phyloP scores from a whole-genome alignment of 2,113 vertebrate genomes.

The Sitta europaea region DNA sequence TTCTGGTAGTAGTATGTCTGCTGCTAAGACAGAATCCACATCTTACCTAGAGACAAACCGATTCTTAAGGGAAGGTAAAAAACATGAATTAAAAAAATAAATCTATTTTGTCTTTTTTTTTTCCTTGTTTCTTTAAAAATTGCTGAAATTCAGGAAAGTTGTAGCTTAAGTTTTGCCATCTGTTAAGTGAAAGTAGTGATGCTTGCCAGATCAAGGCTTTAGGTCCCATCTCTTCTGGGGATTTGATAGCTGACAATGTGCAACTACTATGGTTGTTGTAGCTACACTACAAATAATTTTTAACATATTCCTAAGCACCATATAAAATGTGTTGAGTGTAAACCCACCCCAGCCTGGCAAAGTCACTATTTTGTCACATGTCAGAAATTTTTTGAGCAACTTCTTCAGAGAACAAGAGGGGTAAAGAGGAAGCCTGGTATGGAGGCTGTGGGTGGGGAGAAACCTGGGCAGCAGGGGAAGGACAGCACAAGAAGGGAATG shows the following conservation, averaged over 20 bases:
- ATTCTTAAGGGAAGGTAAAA: neutral
- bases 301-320: neutral
- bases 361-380: neutral
- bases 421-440: neutral
- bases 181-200: neutral
- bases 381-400: neutral
- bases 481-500: neutral
- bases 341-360: fast-evolving
- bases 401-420: neutral
- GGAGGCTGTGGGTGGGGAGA: neutral
- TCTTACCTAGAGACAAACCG: neutral
- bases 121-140: neutral
- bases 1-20: neutral
- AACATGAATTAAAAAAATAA: neutral
- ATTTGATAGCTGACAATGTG: neutral
- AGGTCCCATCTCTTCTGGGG: fast-evolving
- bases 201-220: neutral
- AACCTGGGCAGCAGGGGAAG: neutral
- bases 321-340: neutral
- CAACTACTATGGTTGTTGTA: neutral
- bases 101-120: neutral
- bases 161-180: neutral
- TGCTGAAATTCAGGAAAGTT: neutral
- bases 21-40: neutral
- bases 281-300: neutral